Base-by-base conservation (phyloP, 1,140 invertebrate genomes). In the Bemisia tabaci region DNA sequence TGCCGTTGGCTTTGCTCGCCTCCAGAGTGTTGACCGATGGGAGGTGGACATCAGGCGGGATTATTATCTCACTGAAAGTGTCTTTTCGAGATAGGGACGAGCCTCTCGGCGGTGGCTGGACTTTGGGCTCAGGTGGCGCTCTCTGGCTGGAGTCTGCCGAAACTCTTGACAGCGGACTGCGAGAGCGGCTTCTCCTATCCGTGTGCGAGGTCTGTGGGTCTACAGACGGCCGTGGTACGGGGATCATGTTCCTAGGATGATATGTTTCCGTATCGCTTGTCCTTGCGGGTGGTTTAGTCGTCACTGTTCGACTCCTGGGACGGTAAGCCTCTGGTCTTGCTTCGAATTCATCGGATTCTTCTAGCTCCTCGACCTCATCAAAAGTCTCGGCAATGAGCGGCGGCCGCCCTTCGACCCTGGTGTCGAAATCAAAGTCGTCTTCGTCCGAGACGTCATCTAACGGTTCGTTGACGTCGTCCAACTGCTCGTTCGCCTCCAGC, bases 401-500 rank as follows among this genome's bases (percentile, higher is more conserved):
- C 17, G 25, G 22, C n/a, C 63, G 21, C 12, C 21, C 48, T 17
- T 21, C 22, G 1, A 26, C 9, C 17, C 48, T 12, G 2, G 39
- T 59, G 23, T 26, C 48, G 23, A 9, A 48, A 48, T 48, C 66
- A 65, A 21, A 62, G 11, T 71, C 65, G 22, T 66, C 66, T 21
- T 70, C 65, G 60, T 69, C 68, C 60, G 63, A 39, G 24, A 68
- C 65, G 1, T 63, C 59, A 60, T 68, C 70, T 17, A 64, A 24
- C 17, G 61, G 64, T 60, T 71, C 66, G 22, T 68, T 67, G 12
- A 68, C 25, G 17, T 67, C 68, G 17, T 65, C 67, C 33, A 60
- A 23, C 12, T 67, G 71, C 62, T 67, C 60, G 12, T 71, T 65
- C n/a, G 69, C 67, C 22, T 70, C 71, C 5, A 67, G 60, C 33